These are phyloP conservation scores for Marasmarcha lunaedactyla DNA, from an alignment of 2,888 invertebrate genomes.

Conservation along the genomic window DNA sequence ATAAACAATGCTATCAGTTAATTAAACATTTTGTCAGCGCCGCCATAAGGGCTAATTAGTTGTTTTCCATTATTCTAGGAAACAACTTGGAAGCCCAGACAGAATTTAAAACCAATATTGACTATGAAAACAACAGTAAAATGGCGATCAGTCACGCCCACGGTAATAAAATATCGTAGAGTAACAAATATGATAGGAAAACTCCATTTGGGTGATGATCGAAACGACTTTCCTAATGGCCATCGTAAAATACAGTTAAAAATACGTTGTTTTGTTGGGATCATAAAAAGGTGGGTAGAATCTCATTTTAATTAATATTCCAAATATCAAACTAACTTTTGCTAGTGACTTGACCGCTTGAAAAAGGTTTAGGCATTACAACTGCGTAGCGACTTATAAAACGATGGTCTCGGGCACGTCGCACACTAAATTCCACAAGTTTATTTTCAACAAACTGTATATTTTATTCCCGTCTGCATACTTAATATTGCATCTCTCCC, in stretches of 20 bases:
- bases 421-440: neutral
- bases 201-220: conserved; percentile 23
- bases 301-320: neutral
- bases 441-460: neutral
- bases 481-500: neutral
- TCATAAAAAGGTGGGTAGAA: neutral
- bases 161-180: conserved; percentile 22
- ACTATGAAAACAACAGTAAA: conserved; percentile 28
- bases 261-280: no score
- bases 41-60: no score
- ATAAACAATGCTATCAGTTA: no score
- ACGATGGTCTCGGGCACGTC: no score
- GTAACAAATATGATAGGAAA: conserved; percentile 23
- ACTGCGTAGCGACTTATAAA: no score
- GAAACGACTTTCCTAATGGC: neutral
- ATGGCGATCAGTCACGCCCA: conserved; percentile 33
- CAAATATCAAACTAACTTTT: neutral
- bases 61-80: no score
- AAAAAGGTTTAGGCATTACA: neutral
- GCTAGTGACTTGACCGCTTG: neutral
- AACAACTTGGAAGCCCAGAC: conserved; percentile 9
- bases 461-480: neutral
- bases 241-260: neutral
- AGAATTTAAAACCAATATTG: conserved; percentile 25
- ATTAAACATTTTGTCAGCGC: no score